Base-by-base conservation (phyloP, 2,797 vertebrate genomes). In the Acipenser ruthenus region DNA sequence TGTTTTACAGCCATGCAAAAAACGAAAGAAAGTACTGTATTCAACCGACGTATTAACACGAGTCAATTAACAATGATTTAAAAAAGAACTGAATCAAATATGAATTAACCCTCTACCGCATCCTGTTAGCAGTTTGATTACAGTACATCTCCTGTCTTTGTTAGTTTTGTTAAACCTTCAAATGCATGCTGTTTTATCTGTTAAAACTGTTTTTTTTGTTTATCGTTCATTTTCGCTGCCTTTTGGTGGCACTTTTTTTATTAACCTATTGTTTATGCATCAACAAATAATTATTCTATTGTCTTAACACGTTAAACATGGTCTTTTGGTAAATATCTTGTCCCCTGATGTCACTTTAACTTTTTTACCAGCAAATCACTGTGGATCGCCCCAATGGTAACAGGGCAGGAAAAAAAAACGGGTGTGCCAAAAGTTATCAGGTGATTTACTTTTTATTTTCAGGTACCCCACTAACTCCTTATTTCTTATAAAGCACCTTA, bases 321-420 rank as follows among this genome's bases (percentile, higher is more conserved):
- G 72, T 51, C 67, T 66, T 37, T 50, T 69, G 65, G 71, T 47
- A 49, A 55, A 64, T 67, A 49, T 60, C 68, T 65, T 70, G 62
- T 71, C 67, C 61, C 69, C 59, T 73, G 70, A 75, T 67, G 48
- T 71, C 66, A 51, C 73, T 75, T 63, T 77, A 73, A 69, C 75
- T 77, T 79, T 79, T 73, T 80, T 75, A 72, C 78, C 77, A 80
- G 79, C 79, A 69, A 67, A 70, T 78, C 76, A 71, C 73, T 75
- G 67, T 70, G 75, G 71, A 77, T 75, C 75, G 69, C 73, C 77
- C 74, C 71, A 77, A 69, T 74, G 79, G 72, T 77, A 79, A 72
- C 75, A 70, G 71, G 69, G 72, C 75, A 69, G 79, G 70, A 37
- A 37, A 37, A 37, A 37, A 37, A 37, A 37, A 37, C 37, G 37